Evolutionary conservation across 2,797 vertebrate genomes (phyloP), one percentile per base, ranked within the genome.

Genomic region (Parotocinclus haroldoi): DNA sequence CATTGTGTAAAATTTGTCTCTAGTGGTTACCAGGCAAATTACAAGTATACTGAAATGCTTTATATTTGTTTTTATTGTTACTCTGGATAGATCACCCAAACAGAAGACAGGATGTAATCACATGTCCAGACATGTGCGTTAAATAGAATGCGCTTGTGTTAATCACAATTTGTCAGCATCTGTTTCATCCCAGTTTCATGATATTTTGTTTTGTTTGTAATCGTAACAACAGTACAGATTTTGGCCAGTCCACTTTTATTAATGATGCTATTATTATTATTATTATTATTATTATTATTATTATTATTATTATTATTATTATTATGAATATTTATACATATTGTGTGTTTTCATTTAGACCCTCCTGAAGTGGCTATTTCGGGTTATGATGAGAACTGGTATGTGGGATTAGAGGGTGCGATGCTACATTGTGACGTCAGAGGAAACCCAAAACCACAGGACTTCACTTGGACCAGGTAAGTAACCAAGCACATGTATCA

Each of bases 381-480:
- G 58, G 92, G 92, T 16, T 90, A 85, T 54, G 80, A 85, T 10
- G 74, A 71, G 0, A 74, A 87, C 63, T 96, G 95, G 95, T 81
- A 78, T 0, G 81, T 80, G 18, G 93, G 91, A 12, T 73, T 79
- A 82, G 86, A 92, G 80, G 90, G 85, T 0, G 91, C 89, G 0
- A 72, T 68, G 4, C 88, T 97, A 57, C 90, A 81, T 19, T 98
- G 95, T 60, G 67, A 84, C 42, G 91, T 87, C 1, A 88, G 86
- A 53, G 95, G 95, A 69, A 95, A 96, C 79, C 95, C 95, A 0
- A 84, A 87, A 78, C 90, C 90, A 0, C 86, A 93, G 5, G 82
- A 58, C 0, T 92, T 91, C 84, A 94, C 88, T 76, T 98, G 95
- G 95, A 88, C 79, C 36, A 90, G 94, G 95, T 96, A 89, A 76